Percentiles rank a stretch among this genome's conserved stretches.
phyloP scores from a whole-genome alignment of 2,113 vertebrate genomes.

The Pantherophis guttatus region DNA sequence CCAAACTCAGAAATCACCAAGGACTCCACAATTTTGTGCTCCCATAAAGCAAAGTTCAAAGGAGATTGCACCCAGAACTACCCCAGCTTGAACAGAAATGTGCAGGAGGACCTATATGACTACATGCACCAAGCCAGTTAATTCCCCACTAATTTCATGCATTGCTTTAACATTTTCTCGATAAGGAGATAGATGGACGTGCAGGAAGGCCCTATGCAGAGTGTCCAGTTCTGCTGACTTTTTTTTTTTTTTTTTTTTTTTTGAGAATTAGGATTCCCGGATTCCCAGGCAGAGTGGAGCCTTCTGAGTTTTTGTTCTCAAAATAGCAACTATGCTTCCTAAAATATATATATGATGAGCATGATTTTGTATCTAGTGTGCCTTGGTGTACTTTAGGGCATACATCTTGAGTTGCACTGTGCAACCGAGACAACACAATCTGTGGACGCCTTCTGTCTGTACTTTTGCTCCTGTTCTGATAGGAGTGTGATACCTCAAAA shows the following conservation, averaged over 20 bases:
- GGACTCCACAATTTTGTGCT: neutral
- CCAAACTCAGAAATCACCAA: neutral
- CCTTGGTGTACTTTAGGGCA: conserved; percentile 13
- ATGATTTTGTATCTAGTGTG: neutral
- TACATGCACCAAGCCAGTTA: neutral
- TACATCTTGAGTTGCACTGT: conserved; percentile 20
- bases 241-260: neutral
- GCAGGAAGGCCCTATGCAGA: neutral
- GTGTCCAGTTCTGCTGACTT: neutral
- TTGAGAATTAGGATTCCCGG: neutral
- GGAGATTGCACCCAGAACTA: neutral
- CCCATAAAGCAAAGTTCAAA: neutral
- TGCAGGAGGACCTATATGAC: neutral
- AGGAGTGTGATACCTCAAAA: conserved; percentile 26
- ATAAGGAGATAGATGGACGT: neutral
- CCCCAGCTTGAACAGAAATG: neutral
- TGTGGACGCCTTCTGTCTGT: conserved; percentile 12
- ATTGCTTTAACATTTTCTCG: neutral
- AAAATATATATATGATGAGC: neutral
- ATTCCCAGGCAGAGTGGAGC: conserved; percentile 2
- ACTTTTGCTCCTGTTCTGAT: conserved; percentile 23
- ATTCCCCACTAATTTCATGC: neutral
- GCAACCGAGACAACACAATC: conserved; percentile 23
- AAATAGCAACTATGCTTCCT: neutral
- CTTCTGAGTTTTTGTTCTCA: neutral